These are phyloP conservation scores for Malacoraja senta DNA, from an alignment of 2,797 vertebrate species.

Conservation along the genomic window DNA sequence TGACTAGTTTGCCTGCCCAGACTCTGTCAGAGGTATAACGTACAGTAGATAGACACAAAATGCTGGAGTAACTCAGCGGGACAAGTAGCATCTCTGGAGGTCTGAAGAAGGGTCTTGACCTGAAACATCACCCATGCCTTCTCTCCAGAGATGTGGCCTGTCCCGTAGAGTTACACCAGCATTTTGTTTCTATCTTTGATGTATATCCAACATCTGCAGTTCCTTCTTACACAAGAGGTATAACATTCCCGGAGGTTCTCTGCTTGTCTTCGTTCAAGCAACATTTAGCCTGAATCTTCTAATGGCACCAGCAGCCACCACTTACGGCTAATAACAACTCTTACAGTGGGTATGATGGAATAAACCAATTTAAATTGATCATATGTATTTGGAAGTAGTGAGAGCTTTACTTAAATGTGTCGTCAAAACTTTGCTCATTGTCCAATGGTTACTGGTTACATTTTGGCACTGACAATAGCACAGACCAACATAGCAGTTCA, in stretches of 20 bases:
- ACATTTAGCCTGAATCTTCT: neutral
- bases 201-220: too few relatives aligned
- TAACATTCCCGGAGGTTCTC: neutral
- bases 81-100: too few relatives aligned
- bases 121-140: too few relatives aligned
- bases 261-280: neutral
- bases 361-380: neutral
- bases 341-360: neutral
- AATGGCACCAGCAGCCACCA: neutral
- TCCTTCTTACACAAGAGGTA: neutral
- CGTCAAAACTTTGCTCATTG: neutral
- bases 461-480: neutral
- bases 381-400: neutral
- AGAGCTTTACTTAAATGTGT: neutral
- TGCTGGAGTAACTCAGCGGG: too few relatives aligned
- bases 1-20: neutral
- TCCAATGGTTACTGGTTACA: neutral
- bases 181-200: too few relatives aligned
- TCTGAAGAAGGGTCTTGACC: too few relatives aligned
- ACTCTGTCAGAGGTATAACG: neutral
- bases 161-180: too few relatives aligned
- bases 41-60: neutral
- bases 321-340: neutral
- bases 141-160: too few relatives aligned
- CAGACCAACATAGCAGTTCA: neutral